Percentiles rank a stretch among this genome's conserved stretches.
phyloP scores from a whole-genome alignment of 2,113 vertebrate genomes.

The Bos indicus region DNA sequence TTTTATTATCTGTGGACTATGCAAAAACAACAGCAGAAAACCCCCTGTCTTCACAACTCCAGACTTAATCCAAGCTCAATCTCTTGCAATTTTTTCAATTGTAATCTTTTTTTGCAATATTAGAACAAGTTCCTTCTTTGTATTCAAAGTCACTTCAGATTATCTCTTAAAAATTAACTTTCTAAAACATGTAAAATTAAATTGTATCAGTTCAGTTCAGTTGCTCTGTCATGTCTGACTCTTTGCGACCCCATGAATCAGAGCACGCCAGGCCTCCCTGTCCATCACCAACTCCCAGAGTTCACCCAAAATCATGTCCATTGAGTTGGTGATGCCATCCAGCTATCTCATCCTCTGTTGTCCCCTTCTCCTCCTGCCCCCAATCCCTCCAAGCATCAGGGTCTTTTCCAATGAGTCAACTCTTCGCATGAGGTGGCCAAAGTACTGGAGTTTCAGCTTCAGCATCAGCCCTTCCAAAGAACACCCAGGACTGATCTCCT shows the following conservation, averaged over 20 bases:
- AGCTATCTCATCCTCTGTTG: too few species aligned
- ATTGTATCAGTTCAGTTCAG: neutral
- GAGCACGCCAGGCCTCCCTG: too few species aligned
- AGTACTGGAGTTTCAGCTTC: too few species aligned
- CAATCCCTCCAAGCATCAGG: fast-evolving
- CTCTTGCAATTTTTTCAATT: neutral
- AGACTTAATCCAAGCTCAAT: neutral
- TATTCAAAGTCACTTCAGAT: neutral
- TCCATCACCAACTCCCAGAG: too few species aligned
- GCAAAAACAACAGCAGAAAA: neutral
- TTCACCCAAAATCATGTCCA: too few species aligned
- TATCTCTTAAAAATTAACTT: neutral
- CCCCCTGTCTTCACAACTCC: neutral
- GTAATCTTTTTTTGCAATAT: neutral
- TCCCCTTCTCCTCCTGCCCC: too few species aligned
- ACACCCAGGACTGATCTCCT: too few species aligned
- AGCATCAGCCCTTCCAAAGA: too few species aligned
- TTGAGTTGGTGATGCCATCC: too few species aligned
- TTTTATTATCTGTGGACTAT: neutral
- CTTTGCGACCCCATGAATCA: too few species aligned
- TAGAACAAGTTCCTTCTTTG: neutral
- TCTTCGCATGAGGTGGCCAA: too few species aligned
- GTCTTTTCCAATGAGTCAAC: too few species aligned
- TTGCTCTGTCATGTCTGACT: fast-evolving
- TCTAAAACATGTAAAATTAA: neutral